These are phyloP conservation scores for Pteria penguin DNA, from an alignment of 2,888 invertebrate species.

Conservation along the genomic window DNA sequence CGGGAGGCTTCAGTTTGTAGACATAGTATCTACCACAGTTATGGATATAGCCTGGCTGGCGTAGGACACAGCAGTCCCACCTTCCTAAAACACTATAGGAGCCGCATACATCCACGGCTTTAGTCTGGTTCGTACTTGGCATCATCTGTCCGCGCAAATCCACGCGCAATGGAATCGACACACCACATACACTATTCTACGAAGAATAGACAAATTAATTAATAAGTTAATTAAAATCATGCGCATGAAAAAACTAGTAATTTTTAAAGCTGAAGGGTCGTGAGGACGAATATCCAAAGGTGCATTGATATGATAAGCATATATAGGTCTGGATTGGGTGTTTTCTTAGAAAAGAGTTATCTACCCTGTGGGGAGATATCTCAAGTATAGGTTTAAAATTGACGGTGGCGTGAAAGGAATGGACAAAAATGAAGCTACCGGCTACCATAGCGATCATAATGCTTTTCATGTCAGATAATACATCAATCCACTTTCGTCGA, in stretches of 20 bases:
- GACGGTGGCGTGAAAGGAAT: too few relatives aligned
- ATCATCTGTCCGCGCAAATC: constrained; percentile 46
- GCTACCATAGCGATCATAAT: too few relatives aligned
- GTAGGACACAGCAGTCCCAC: constrained; percentile 65
- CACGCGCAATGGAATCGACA: constrained; percentile 51
- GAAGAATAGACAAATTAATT: background rate
- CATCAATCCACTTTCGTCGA: too few relatives aligned
- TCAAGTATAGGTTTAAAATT: too few relatives aligned
- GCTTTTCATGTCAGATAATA: too few relatives aligned
- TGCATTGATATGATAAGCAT: too few relatives aligned
- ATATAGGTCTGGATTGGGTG: too few relatives aligned
- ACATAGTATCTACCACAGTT: constrained; percentile 58
- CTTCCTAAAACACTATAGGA: constrained; percentile 55
- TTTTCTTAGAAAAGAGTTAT: too few relatives aligned
- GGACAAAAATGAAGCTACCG: too few relatives aligned
- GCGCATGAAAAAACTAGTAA: background rate
- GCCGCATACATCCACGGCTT: constrained; percentile 52
- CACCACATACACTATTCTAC: constrained; percentile 55
- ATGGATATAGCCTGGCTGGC: constrained; percentile 40
- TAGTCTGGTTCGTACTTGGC: constrained; percentile 36
- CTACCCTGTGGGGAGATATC: too few relatives aligned
- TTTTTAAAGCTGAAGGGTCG: too few relatives aligned
- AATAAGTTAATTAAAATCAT: background rate
- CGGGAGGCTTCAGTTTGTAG: constrained; percentile 56
- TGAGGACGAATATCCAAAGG: too few relatives aligned